Conservation (phyloP, 2,113 vertebrate species). For the Noctilio leporinus region DNA sequence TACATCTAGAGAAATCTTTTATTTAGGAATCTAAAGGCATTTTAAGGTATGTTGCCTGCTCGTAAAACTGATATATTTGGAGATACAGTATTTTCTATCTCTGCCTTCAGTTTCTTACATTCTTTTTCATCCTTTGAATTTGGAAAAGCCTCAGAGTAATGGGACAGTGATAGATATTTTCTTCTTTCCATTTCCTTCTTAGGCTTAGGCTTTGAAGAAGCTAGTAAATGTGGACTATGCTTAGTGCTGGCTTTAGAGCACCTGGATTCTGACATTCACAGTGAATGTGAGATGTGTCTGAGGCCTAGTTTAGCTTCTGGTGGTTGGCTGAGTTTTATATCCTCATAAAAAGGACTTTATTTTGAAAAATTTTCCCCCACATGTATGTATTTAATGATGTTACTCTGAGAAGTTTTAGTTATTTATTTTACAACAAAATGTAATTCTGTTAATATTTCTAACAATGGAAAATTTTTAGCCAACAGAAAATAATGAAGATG, state of each 20-base stretch:
- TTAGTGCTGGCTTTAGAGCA: neutral
- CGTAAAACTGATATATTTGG: slow-evolving; percentile 17
- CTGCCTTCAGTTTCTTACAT: neutral
- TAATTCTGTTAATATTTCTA: slow-evolving; percentile 41
- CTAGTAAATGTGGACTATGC: neutral
- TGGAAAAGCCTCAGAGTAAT: neutral
- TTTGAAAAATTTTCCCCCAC: neutral
- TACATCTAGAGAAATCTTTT: neutral
- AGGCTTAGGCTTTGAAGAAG: neutral
- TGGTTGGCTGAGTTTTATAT: neutral
- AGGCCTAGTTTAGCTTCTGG: neutral
- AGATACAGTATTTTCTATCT: neutral
- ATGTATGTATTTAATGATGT: neutral
- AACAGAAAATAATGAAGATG: slow-evolving; percentile 83
- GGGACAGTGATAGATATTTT: neutral
- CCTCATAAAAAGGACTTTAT: neutral
- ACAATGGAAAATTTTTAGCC: slow-evolving; percentile 77
- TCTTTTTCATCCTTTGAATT: neutral
- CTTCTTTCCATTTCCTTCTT: neutral
- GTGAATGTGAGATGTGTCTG: neutral
- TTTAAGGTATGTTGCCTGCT: neutral
- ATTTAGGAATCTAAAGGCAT: neutral
- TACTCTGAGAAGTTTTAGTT: neutral
- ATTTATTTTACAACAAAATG: neutral
- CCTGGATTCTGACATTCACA: neutral